Evolutionary conservation across 2,888 invertebrate species (phyloP), one percentile per base, ranked within the genome.

Genomic region (Chorisops tibialis): DNA sequence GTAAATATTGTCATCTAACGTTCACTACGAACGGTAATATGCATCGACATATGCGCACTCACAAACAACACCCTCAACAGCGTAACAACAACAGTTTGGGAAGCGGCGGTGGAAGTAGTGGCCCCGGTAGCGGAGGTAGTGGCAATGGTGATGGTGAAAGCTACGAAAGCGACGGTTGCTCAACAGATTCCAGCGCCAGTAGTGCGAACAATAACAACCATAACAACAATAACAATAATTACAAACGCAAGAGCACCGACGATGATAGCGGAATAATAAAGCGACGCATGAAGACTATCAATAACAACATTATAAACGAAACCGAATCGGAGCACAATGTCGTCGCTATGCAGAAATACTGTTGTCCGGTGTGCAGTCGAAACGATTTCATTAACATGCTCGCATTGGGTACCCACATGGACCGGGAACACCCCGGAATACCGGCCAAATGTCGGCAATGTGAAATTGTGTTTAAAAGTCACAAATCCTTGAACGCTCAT

Each of bases 11-110:
- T 76, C 85, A 86, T 61, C 85, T 89, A 77, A 86, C 89, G 41
- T 92, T 92, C 77, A 90, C 90, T 37, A 91, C 91, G 12, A 91
- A 91, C 74, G 91, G 90, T 22, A 91, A 90, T 76, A 90, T 92
- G 90, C 90, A 90, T 73, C 81, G 91, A 39, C 92, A 92, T 75
- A 84, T 88, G 82, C 81, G 89, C 63, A 89, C 88, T 2, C 88
- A 88, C 74, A 82, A 82, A 64, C 79, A 79, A 66, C 81, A 80
- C 69, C 75, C 74, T 56, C 74, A 74, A 43, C 72, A 73, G 54
- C 71, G 72, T 51, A 74, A 74, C 67, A 69, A 63, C 30, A 69
- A 67, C 39, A 66, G 68, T 35, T 66, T 66, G 4, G 68, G 67
- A n/a, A 66, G 66, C 37, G 62, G 66, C 19, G 71, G 72, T 65